Evolutionary conservation across 2,797 vertebrate genomes (phyloP), one percentile per base, ranked within the genome.

Genomic region (Xyrichtys novacula): DNA sequence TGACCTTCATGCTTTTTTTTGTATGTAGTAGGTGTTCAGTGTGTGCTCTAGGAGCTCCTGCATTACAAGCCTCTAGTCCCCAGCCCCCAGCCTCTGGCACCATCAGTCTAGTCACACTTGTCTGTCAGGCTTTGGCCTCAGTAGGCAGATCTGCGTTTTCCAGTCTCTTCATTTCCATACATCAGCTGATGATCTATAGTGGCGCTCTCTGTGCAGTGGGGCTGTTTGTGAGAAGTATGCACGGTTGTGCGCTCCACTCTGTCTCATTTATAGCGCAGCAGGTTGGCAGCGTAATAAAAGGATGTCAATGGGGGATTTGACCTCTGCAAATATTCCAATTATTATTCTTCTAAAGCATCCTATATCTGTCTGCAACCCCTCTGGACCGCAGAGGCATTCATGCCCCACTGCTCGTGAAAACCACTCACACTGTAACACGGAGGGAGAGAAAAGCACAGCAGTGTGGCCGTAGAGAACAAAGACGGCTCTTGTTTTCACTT

Each of bases 311-410:
- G 78, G 85, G 85, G 65, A 83, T 85, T 83, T 89, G 88, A 92
- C 90, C 91, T 88, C 86, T 64, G 46, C 84, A 90, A 86, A 91
- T 88, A 87, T 84, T 87, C 59, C 78, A 76, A 74, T 91, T 86
- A 76, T 88, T 91, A 78, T 89, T 90, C 72, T 69, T 85, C 63
- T 70, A 78, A 88, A 89, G 84, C 76, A 65, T 71, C 82, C 74
- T 83, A 67, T 83, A 79, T 85, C 76, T 85, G 67, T 86, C 74
- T 85, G 42, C 31, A 71, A 79, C 71, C 77, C 62, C 70, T 82
- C 68, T 80, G 65, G 74, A 87, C 78, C 80, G 57, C 48, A 46
- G 81, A 65, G 61, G 40, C 74, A 42, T 74, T 79, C 55, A 59
- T 34, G 58, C 71, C 67, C 75, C 66, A 55, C 31, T 54, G 71